Base-by-base conservation (phyloP, 2,888 invertebrate genomes). In the Leucophenga maculata region DNA sequence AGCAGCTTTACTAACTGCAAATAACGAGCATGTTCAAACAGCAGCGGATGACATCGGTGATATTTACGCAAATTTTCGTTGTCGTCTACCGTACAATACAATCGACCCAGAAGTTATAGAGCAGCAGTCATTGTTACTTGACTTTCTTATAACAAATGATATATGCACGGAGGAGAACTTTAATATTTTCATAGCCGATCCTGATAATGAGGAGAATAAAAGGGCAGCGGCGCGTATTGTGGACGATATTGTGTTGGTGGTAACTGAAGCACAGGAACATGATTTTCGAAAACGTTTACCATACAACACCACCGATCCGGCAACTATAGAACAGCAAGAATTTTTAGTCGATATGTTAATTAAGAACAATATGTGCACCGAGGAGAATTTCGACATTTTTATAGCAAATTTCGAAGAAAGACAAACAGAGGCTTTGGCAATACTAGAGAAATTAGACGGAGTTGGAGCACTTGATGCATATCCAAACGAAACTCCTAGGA, bases 91-190 rank as follows among this genome's bases (percentile, higher is more conserved):
- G 0, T 88, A 83, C 69, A 81, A 86, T 48, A 88, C 88, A 2
- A 71, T 68, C 1, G 85, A 88, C 76, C 85, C 86, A 0, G 76
- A 79, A 20, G 64, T 79, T 3, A 85, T 87, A 1, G 86, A 88
- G 62, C 86, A 86, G 32, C 88, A 88, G 70, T 71, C 85, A 57
- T 73, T 86, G 6, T 72, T 88, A 3, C 74, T 88, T 1, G 86
- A 88, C 68, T 88, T 88, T 69, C 73, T 88, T 6, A 88, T 87
- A 1, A 82, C 78, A 31, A 88, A 88, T 68, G 79, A 86, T 69
- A 88, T 88, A 39, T 88, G 88, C 66, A 87, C 81, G 0, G 88
- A 88, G 66, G 75, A 84, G 26, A 88, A 88, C 73, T 88, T 88
- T 67, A 75, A 77, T 8, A 87, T 88, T 20, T 88, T 88, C 60